Percentiles rank a stretch among this genome's conserved stretches.
Conservation (phyloP, 2,113 vertebrate genomes). For the Caranx ignobilis region DNA sequence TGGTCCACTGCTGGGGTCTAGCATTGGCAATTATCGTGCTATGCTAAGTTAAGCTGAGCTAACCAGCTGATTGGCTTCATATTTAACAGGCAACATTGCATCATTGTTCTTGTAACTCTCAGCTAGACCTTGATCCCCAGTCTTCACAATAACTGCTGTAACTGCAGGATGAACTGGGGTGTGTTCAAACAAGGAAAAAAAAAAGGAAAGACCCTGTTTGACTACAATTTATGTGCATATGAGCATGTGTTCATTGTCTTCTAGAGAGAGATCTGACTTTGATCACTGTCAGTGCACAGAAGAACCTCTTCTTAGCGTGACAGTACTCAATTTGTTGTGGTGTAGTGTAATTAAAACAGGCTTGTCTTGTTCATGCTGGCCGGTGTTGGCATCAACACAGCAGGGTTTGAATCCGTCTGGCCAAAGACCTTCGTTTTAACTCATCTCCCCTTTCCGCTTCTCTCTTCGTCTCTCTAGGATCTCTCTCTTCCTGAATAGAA, state of each 20-base stretch:
- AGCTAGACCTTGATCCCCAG: neutral
- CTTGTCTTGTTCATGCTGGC: constrained; percentile 38
- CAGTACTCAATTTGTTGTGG: constrained; percentile 48
- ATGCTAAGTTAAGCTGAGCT: constrained; percentile 31
- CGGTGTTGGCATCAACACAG: constrained; percentile 19
- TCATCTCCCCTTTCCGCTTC: constrained; percentile 12
- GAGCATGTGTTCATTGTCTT: constrained; percentile 47
- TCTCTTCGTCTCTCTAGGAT: constrained; percentile 22
- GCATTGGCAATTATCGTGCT: constrained; percentile 2
- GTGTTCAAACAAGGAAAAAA: constrained; percentile 11
- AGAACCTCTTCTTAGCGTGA: constrained; percentile 37
- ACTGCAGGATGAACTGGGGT: neutral
- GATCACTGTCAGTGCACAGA: constrained; percentile 47
- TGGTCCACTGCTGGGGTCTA: neutral
- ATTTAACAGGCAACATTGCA: constrained; percentile 7
- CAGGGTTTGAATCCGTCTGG: constrained; percentile 48
- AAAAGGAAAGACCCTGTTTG: constrained; percentile 1
- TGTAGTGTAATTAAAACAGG: constrained; percentile 67
- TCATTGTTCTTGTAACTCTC: neutral
- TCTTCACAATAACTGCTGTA: neutral
- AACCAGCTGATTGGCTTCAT: constrained; percentile 14
- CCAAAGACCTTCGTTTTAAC: constrained; percentile 39
- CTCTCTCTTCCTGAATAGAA: constrained; percentile 37
- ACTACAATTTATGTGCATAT: constrained; percentile 25
- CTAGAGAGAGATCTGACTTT: constrained; percentile 44